Evolutionary conservation across 2,113 vertebrate species (phyloP), one percentile per base, ranked within the genome.

Genomic region (Glareola pratincola): DNA sequence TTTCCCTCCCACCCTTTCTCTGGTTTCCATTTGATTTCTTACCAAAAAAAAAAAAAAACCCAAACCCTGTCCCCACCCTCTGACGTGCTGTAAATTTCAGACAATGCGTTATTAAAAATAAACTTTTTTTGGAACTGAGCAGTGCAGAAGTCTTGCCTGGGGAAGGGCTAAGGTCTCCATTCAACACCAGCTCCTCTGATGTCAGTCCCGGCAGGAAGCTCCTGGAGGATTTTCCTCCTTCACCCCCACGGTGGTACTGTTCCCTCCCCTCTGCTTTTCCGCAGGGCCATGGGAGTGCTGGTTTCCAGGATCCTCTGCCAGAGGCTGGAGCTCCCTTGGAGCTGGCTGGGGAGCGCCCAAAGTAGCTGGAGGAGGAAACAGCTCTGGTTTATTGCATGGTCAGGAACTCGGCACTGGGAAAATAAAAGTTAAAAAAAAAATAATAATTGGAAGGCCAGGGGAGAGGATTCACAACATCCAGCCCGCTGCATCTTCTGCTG

Each of bases 71-170:
- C 8, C 26, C 7, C 18, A 3, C 34, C n/a, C 34, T 17, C n/a
- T 12, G 59, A 90, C 7, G 2, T 12, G 90, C 93, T 96, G 91
- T 75, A 88, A 43, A 81, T 95, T 94, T 91, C 27, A 32, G 71
- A 92, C 24, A 5, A 89, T 26, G 89, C 48, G 5, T 95, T 84
- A 54, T 71, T 56, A 73, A 66, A 93, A 96, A 95, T 96, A 94
- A 96, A 94, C 37, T 37, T n/a, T 59, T 89, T 91, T 93, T 85
- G 92, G 91, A 90, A 76, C 30, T 17, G 64, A 76, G 74, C 3
- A 0, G 34, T 24, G 66, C 29, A 1, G 1, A 20, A 15, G 15
- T 47, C 66, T 71, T 78, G 47, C 67, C 21, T 59, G 75, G 68
- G 21, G 51, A 60, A 32, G 14, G 2, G 37, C 22, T 6, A 6